Conservation (phyloP, 2,113 vertebrate species). For the Cacatua alba region DNA sequence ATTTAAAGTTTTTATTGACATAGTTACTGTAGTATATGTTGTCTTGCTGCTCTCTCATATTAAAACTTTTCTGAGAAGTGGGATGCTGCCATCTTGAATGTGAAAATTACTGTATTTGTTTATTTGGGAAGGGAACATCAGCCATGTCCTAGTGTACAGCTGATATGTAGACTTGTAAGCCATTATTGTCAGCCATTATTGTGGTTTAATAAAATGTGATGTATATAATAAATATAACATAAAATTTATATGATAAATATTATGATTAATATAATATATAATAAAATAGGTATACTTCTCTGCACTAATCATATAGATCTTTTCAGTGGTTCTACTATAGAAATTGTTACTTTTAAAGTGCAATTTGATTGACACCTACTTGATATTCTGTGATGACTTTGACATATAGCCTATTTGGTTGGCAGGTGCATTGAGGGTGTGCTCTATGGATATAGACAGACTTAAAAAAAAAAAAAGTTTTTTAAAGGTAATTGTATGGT, state of each 20-base stretch:
- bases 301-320: no score
- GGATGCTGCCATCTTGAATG: background rate
- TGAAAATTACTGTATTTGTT: background rate
- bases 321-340: background rate
- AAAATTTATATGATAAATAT: no score
- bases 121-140: no score
- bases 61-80: background rate
- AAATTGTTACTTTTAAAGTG: slow-evolving; percentile 16
- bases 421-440: background rate
- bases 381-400: slow-evolving; percentile 37
- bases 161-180: no score
- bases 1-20: background rate
- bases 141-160: no score
- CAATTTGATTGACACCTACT: slow-evolving; percentile 12
- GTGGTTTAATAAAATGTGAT: no score
- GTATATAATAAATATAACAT: no score
- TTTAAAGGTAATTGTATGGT: slow-evolving; percentile 14
- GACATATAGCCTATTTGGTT: background rate
- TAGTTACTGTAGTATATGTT: background rate
- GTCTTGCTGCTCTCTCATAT: background rate
- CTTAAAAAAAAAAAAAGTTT: slow-evolving; percentile 4
- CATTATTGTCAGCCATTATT: no score
- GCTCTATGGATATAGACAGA: slow-evolving; percentile 6
- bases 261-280: no score
- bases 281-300: no score